A percentile compares a stretch with the other conserved stretches of the same genome.
Evolutionary conservation across 1,140 invertebrate species (phyloP).

Genomic region (Uloborus diversus): DNA sequence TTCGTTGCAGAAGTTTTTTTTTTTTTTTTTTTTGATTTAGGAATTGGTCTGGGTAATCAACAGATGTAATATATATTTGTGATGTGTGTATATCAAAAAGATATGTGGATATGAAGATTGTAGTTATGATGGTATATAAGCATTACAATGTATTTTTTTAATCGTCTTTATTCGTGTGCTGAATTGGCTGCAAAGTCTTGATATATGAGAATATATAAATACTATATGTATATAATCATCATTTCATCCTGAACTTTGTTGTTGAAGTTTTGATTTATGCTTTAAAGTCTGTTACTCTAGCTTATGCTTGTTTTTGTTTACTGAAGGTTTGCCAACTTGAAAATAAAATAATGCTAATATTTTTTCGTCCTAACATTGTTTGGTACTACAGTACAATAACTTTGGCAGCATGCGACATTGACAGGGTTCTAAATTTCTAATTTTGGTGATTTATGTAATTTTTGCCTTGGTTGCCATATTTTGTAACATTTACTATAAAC

Average conservation of each 20-base stretch:
- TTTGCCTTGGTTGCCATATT: no score
- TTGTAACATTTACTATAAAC: no score
- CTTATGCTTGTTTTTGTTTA: slow-evolving; percentile 44
- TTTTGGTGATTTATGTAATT: no score
- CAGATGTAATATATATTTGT: slow-evolving; percentile 37
- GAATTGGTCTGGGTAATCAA: neutral
- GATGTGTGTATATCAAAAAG: slow-evolving; percentile 10
- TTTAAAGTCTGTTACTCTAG: slow-evolving; percentile 46
- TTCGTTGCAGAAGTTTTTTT: slow-evolving; percentile 32
- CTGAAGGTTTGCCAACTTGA: slow-evolving; percentile 21
- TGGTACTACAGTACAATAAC: no score
- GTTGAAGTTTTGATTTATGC: slow-evolving; percentile 41
- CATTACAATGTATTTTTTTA: slow-evolving; percentile 55
- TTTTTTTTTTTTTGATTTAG: slow-evolving; percentile 21
- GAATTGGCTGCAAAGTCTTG: slow-evolving; percentile 46
- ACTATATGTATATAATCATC: slow-evolving; percentile 42
- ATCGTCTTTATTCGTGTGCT: slow-evolving; percentile 47
- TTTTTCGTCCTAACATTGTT: no score
- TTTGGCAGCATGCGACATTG: no score
- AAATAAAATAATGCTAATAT: no score
- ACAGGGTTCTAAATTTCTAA: no score
- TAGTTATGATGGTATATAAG: slow-evolving; percentile 31
- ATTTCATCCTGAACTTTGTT: slow-evolving; percentile 38
- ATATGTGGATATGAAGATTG: slow-evolving; percentile 6
- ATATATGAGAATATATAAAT: slow-evolving; percentile 40